Conservation (phyloP, 2,888 invertebrate species). For the Xanthia togata region DNA sequence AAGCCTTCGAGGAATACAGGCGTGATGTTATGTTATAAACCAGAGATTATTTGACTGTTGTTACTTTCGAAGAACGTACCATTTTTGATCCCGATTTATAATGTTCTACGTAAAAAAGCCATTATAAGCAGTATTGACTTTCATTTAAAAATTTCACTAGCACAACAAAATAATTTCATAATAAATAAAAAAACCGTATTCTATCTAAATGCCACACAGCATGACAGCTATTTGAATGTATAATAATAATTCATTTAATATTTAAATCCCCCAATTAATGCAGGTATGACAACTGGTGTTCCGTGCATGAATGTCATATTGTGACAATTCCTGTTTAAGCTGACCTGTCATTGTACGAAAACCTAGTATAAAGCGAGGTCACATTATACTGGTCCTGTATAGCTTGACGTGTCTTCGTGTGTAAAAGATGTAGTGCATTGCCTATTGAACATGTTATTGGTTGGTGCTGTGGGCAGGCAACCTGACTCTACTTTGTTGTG, state of each 20-base stretch:
- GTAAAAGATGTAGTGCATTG: neutral
- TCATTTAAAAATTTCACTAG: slow-evolving; percentile 1
- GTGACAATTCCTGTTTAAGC: neutral
- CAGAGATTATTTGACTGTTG: neutral
- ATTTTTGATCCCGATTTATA: no score
- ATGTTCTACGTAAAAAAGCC: neutral
- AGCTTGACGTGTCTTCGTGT: neutral
- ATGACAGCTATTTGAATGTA: slow-evolving; percentile 38
- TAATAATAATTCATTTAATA: slow-evolving; percentile 35
- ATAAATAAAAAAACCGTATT: slow-evolving; percentile 17
- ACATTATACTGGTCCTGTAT: neutral
- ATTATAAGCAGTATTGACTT: neutral
- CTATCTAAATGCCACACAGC: slow-evolving; percentile 39
- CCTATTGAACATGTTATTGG: slow-evolving; percentile 32
- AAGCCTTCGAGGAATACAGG: no score
- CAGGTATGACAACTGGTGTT: slow-evolving; percentile 29
- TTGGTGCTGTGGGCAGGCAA: slow-evolving; percentile 20
- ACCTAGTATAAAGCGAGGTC: neutral
- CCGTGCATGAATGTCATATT: slow-evolving; percentile 6
- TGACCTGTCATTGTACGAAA: neutral
- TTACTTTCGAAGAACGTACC: neutral
- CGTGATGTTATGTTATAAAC: no score
- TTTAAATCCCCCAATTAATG: slow-evolving; percentile 38
- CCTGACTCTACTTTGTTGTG: slow-evolving; percentile 6
- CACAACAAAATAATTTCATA: slow-evolving; percentile 9